Conservation (phyloP, 2,113 vertebrate genomes). For the Excalfactoria chinensis region DNA sequence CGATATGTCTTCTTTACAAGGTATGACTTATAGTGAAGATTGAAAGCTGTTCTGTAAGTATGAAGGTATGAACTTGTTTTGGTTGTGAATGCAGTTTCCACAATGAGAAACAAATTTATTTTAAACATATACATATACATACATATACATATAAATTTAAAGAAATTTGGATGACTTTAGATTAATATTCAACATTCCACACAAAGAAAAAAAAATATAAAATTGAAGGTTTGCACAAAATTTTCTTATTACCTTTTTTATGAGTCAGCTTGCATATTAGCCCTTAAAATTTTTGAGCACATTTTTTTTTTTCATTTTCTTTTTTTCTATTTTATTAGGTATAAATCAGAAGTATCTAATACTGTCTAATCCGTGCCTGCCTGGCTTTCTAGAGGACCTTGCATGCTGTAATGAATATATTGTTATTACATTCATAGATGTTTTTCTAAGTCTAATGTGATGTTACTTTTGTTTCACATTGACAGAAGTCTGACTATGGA, state of each 20-base stretch:
- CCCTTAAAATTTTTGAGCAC: background rate
- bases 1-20: background rate
- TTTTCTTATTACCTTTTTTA: background rate
- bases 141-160: background rate
- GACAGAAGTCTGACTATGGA: background rate
- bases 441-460: background rate
- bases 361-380: background rate
- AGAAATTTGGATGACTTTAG: background rate
- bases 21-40: background rate
- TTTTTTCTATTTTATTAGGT: background rate
- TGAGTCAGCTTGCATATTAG: accelerated
- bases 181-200: background rate
- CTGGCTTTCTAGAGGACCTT: background rate
- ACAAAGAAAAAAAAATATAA: background rate
- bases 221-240: background rate
- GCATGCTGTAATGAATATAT: background rate
- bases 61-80: background rate
- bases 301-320: background rate
- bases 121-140: background rate
- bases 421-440: background rate
- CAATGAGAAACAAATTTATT: background rate
- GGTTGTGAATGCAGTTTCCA: background rate
- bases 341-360: background rate
- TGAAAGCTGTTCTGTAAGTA: background rate
- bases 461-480: background rate